Evolutionary conservation across 2,113 vertebrate species (phyloP).

Genomic region (Petrocephalus zakoni): DNA sequence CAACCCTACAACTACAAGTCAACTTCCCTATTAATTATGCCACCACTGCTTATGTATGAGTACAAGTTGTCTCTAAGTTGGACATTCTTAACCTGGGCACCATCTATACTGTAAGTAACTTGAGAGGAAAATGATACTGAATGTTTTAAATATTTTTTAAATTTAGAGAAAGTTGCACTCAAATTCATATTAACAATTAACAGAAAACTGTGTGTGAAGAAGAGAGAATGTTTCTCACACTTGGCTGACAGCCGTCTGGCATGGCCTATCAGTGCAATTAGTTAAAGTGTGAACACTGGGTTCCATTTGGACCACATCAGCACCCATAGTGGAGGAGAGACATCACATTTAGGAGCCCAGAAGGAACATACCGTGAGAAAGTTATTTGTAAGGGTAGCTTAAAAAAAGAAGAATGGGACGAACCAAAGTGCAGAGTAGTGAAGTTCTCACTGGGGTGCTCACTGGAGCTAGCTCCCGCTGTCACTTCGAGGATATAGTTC

Average conservation of each 20-base stretch:
- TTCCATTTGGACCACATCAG: neutral
- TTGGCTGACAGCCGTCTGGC: neutral
- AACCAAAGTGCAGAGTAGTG: slow-evolving; percentile 39
- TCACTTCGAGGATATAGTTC: slow-evolving; percentile 39
- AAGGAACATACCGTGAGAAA: neutral
- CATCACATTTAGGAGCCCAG: neutral
- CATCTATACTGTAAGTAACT: neutral
- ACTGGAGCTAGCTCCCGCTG: slow-evolving; percentile 20
- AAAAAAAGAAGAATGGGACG: slow-evolving; percentile 2
- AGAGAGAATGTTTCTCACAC: neutral
- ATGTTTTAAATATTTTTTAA: neutral
- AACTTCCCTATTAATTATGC: no score
- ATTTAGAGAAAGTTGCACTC: neutral
- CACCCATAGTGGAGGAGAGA: neutral
- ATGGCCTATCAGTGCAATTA: neutral
- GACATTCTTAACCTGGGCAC: neutral
- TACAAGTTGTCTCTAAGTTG: neutral
- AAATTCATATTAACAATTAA: neutral
- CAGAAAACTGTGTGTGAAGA: neutral
- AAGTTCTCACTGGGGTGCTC: slow-evolving; percentile 19
- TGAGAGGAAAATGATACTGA: neutral
- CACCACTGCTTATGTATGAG: no score
- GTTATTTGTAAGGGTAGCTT: neutral
- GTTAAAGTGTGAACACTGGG: neutral
- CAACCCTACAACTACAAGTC: no score